phyloP scores from a whole-genome alignment of 2,888 invertebrate genomes.

The Lysandra coridon region DNA sequence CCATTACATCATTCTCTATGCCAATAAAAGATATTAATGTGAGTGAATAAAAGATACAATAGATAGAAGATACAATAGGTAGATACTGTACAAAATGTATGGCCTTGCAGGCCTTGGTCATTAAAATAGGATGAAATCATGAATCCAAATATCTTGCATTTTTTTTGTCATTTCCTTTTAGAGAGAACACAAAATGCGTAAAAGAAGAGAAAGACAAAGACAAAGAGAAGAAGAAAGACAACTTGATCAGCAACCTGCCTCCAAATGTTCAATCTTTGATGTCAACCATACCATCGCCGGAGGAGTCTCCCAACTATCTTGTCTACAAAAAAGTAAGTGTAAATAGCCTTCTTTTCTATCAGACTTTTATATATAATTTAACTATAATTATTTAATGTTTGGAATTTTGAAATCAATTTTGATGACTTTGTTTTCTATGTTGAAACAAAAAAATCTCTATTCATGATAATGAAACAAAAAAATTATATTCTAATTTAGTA shows the following conservation, averaged over 20 bases:
- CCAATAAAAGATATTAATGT: not conserved
- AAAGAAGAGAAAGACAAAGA: conserved; percentile 67
- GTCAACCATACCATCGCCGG: conserved; percentile 79
- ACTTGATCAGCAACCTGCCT: conserved; percentile 53
- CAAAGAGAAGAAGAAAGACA: conserved; percentile 60
- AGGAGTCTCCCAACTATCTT: conserved; percentile 93
- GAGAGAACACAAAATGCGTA: conserved; percentile 70
- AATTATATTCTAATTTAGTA: too few relatives aligned
- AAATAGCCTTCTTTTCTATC: not conserved
- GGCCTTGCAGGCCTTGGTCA: too few relatives aligned
- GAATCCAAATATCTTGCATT: not conserved
- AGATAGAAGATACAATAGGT: too few relatives aligned
- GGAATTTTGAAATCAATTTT: too few relatives aligned
- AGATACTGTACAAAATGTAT: too few relatives aligned
- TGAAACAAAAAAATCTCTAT: too few relatives aligned
- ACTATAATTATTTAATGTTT: too few relatives aligned
- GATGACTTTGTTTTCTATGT: too few relatives aligned
- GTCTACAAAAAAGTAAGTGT: conserved; percentile 90
- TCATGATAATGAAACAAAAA: too few relatives aligned
- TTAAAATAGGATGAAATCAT: not conserved
- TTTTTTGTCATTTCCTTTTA: conserved; percentile 45
- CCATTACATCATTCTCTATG: too few relatives aligned
- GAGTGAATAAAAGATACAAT: too few relatives aligned
- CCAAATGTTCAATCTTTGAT: conserved; percentile 69
- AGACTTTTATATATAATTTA: not conserved